Base-by-base conservation (phyloP, 2,888 invertebrate genomes). In the Prosapia bicincta region DNA sequence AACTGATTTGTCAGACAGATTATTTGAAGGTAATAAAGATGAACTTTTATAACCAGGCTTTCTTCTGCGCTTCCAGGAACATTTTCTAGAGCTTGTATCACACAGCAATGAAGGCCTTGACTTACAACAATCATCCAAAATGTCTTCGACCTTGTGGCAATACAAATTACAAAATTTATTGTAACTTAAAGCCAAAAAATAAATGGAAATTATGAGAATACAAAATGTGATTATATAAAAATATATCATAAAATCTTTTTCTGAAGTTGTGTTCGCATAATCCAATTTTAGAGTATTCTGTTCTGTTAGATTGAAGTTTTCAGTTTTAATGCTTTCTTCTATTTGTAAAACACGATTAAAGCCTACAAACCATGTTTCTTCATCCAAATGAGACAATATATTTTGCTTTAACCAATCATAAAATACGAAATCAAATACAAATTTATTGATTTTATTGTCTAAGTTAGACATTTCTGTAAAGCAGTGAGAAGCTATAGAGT, bases 361-460 rank as follows among this genome's bases (percentile, higher is more conserved):
- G 3, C 86, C 89, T 3, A 89, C 85, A 81, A 91, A 91, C 80
- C 90, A 86, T 76, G 87, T 86, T 9, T 90, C 89, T 80, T 91
- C 90, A 70, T 85, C 85, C 24, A 91, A 85, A 81, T 88, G 90
- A 0, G 87, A 87, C 7, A 86, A 79, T 85, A 86, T 81, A 24
- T 86, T 85, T 20, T 82, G 81, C 24, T 83, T 81, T 1, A 91
- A 83, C 90, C 90, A 91, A 0, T 83, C 79, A 78, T 87, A 87
- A 66, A 90, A 86, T 76, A 86, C 85, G n/a, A 84, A 83, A 26
- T 89, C 87, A 81, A 90, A 91, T 20, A 84, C 43, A 15, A 43
- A n/a, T 69, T 74, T 65, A 20, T 69, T 20, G 15, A 38, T 7
- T 15, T 67, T 67, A 3, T 23, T 73, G 23, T 68, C 38, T 38